Evolutionary conservation across 2,797 vertebrate genomes (phyloP).

Genomic region (Microchirus variegatus): DNA sequence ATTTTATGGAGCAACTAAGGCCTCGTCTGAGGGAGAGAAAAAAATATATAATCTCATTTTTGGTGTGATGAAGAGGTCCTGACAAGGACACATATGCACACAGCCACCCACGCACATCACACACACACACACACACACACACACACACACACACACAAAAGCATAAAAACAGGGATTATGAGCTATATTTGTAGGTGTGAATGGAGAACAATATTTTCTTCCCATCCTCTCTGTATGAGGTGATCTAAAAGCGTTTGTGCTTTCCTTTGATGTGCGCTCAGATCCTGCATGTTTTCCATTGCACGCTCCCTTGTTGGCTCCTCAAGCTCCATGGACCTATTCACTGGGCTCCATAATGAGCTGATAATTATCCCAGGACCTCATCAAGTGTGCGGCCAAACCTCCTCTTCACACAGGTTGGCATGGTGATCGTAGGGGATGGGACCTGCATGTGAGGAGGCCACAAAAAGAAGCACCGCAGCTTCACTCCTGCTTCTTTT

Average conservation of each 20-base stretch:
- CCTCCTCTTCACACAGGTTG: constrained; percentile 67
- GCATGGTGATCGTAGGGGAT: constrained; percentile 69
- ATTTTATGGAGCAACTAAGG: constrained; percentile 54
- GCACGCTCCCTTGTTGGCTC: constrained; percentile 53
- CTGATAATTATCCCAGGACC: constrained; percentile 77
- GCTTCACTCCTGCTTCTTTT: constrained; percentile 23
- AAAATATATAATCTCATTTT: constrained; percentile 21
- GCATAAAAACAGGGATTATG: constrained; percentile 65
- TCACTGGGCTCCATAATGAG: constrained; percentile 71
- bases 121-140: constrained; percentile 27
- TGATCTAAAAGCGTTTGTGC: constrained; percentile 46
- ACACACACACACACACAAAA: constrained; percentile 19
- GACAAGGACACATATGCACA: constrained; percentile 20
- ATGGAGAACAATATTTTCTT: constrained; percentile 51
- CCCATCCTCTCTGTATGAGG: constrained; percentile 40
- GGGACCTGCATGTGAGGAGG: constrained; percentile 53
- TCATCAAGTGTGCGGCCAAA: constrained; percentile 59
- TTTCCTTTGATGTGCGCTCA: constrained; percentile 64
- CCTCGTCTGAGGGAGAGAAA: constrained; percentile 30
- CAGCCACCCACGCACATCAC: constrained; percentile 21
- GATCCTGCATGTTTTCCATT: constrained; percentile 56
- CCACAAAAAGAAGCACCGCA: constrained; percentile 35
- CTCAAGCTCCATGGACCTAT: constrained; percentile 51
- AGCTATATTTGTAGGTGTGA: constrained; percentile 70
- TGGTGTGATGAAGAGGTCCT: constrained; percentile 44